Percentiles rank a stretch among this genome's conserved stretches.
These are phyloP conservation scores for Kryptopterus vitreolus DNA, from an alignment of 2,797 vertebrate genomes.

Conservation along the genomic window DNA sequence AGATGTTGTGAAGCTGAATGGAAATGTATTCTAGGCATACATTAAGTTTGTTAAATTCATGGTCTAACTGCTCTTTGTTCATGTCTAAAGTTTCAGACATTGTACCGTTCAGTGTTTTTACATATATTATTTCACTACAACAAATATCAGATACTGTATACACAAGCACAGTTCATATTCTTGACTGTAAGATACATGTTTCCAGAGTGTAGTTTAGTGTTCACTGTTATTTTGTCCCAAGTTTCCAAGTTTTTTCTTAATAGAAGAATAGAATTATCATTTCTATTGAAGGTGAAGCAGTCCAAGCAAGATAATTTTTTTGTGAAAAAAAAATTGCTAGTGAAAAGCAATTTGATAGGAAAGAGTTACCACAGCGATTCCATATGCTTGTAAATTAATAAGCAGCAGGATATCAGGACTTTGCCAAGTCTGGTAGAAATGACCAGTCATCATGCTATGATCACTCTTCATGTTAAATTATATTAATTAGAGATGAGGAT, in stretches of 20 bases:
- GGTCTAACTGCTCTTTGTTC: neutral
- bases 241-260: neutral
- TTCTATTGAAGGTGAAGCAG: neutral
- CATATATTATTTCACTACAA: neutral
- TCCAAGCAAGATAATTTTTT: slow-evolving; percentile 69
- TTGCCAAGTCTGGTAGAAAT: slow-evolving; percentile 97
- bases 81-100: neutral
- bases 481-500: slow-evolving; percentile 92
- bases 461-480: slow-evolving; percentile 94
- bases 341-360: slow-evolving; percentile 89
- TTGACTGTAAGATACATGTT: neutral
- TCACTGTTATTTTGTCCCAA: neutral
- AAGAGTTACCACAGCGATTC: slow-evolving; percentile 90
- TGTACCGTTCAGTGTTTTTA: neutral
- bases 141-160: neutral
- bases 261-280: neutral
- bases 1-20: neutral
- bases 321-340: slow-evolving; percentile 75
- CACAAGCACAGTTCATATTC: neutral
- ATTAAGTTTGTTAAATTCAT: neutral
- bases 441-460: slow-evolving; percentile 94
- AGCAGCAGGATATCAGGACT: slow-evolving; percentile 95
- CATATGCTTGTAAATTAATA: slow-evolving; percentile 99
- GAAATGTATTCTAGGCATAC: neutral
- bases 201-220: neutral